These are phyloP conservation scores for Ernsta delagoae DNA, from an alignment of 2,888 invertebrate genomes.

Conservation along the genomic window DNA sequence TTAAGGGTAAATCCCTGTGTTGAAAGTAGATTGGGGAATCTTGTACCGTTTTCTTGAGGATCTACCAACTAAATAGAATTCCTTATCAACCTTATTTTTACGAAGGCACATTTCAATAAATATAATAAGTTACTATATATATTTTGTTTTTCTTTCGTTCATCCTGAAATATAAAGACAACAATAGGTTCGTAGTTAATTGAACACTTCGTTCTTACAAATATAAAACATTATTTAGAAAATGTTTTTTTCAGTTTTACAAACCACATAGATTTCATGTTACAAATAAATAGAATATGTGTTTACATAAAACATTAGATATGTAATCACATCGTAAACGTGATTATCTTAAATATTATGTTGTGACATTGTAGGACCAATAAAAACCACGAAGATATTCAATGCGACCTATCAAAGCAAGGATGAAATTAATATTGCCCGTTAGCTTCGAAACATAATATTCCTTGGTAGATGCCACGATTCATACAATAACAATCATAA, in stretches of 20 bases:
- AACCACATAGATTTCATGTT: no score
- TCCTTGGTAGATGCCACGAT: no score
- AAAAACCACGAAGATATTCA: slow-evolving; percentile 12
- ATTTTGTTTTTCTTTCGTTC: background rate
- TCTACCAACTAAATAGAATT: background rate
- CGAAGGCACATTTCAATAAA: background rate
- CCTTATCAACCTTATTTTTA: background rate
- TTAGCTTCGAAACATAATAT: no score
- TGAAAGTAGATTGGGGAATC: slow-evolving; percentile 35
- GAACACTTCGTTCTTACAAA: no score
- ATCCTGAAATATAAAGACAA: no score
- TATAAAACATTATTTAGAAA: no score
- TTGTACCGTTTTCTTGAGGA: background rate
- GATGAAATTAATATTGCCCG: slow-evolving; percentile 11
- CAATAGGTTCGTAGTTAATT: no score
- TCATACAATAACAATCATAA: no score
- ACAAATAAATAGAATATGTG: no score
- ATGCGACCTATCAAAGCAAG: slow-evolving; percentile 8
- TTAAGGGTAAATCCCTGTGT: slow-evolving; percentile 36
- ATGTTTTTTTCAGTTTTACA: no score
- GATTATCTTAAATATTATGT: background rate
- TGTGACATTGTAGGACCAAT: background rate
- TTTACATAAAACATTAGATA: no score
- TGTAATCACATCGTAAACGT: no score
- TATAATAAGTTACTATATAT: background rate